Base-by-base conservation (phyloP, 2,113 vertebrate species). In the Paratilapia polleni region DNA sequence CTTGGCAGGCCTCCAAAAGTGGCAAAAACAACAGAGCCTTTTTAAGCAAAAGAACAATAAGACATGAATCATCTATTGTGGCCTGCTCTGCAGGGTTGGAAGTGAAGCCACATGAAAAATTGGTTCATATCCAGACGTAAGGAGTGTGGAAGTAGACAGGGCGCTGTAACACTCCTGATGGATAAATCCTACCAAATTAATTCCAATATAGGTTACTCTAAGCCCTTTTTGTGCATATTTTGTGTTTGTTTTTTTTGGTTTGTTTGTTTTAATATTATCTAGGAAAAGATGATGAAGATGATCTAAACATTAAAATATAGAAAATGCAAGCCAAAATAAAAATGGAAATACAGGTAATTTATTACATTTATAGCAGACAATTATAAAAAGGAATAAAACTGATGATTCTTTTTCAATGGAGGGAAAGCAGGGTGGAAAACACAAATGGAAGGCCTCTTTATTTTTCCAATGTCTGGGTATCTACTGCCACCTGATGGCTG, bases 31-130 rank as follows among this genome's bases (percentile, higher is more conserved):
- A 91, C 79, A 80, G 81, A 88, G 79, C 83, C 88, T 81, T 73
- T 93, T 93, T 86, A 76, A 77, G 82, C 85, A 87, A 77, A 84
- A 17, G 76, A 89, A 95, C 90, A 94, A 94, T 93, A 90, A 93
- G 91, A 93, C 93, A 93, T 94, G 86, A 91, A 94, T 94, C 93
- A 94, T 94, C 92, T 79, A 86, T 94, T 93, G 92, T 94, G 64
- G 83, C 52, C 70, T 26, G 41, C 75, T 90, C 77, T 77, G 77
- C 70, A 10, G 8, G 52, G 47, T 28, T 83, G 79, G 79, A 92
- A 77, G 52, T 49, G 88, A 63, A 88, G 75, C 63, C 81, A 80
- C 14, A 57, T 20, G 70, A 84, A 80, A 61, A 79, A 80, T 59
- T 83, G 85, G 83, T 84, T 74, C 19, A 3, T 62, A 49, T 86